Evolutionary conservation across 2,797 vertebrate species (phyloP), one percentile per base, ranked within the genome.

Genomic region (Gorsachius magnificus): DNA sequence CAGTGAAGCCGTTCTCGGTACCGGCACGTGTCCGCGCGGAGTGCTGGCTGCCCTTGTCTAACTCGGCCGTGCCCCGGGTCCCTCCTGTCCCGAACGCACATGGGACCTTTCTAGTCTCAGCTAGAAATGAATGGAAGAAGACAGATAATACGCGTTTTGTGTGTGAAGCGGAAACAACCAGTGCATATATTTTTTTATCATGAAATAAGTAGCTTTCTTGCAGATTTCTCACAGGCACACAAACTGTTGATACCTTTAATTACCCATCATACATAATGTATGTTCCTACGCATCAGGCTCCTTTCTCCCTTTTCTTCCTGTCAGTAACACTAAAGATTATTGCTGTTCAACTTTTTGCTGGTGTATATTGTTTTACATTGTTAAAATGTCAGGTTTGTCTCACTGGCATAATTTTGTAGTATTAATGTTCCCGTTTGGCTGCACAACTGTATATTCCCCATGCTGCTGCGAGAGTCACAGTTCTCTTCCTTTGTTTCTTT

Each of bases 321-420:
- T 86, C 69, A 87, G 96, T 94, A 97, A 97, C 96, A 95, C 97
- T 97, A 95, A 97, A 96, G 97, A 96, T 98, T 91, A 97, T 96
- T 95, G 87, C 94, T 94, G 75, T 95, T 94, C 89, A 85, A 45
- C 75, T 87, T 89, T 85, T 87, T 85, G 92, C 93, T 85, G 87
- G 65, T 94, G 57, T 94, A 56, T 92, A 46, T 94, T 87, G 89
- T 94, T 97, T 95, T 86, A 66, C 87, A n/a, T 95, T 72, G 93
- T 93, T 83, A 50, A 83, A 78, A 75, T 87, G 93, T 91, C 96
- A 88, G 90, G 31, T 85, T 80, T 95, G 91, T 93, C 90, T 95
- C 94, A 13, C 93, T 93, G 95, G 89, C 92, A 91, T 94, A 41
- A 38, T 95, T 97, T 95, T 78, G 76, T 93, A 83, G 95, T 92